A percentile compares a stretch with the other conserved stretches of the same genome.
Evolutionary conservation across 2,888 invertebrate genomes (phyloP).

Genomic region (Adineta ricciae): DNA sequence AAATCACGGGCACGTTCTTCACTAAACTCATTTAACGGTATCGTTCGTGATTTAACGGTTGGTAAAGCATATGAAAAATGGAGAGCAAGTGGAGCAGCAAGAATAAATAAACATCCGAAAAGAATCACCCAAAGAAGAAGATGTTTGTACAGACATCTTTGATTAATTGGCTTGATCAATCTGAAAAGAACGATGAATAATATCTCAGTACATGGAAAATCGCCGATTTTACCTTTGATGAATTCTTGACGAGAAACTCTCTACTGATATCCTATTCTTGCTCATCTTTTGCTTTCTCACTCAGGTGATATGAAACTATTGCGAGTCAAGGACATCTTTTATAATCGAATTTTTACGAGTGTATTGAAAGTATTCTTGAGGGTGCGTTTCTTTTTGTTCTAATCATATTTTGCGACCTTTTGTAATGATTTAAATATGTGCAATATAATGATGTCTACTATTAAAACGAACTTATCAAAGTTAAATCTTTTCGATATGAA

Average conservation of each 20-base stretch:
- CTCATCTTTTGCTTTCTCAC: no score
- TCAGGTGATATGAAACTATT: no score
- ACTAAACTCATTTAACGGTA: not conserved
- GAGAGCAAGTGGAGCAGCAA: not conserved
- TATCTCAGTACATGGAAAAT: not conserved
- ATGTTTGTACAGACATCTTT: not conserved
- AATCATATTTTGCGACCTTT: no score
- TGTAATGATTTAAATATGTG: no score
- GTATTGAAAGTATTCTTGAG: no score
- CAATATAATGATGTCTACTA: not conserved
- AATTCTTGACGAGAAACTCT: no score
- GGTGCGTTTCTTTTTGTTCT: no score
- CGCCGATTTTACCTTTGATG: not conserved
- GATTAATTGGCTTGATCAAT: not conserved
- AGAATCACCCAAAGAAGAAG: not conserved
- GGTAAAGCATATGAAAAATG: not conserved
- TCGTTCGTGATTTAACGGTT: not conserved
- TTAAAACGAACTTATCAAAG: not conserved
- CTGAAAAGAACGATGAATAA: not conserved
- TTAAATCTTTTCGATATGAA: not conserved
- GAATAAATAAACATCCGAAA: not conserved
- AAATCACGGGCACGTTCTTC: constrained; percentile 19
- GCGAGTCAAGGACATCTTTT: no score
- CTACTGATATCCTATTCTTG: no score
- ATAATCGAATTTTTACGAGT: no score